Base-by-base conservation (phyloP, 2,113 vertebrate genomes). In the Lipophrys pholis region DNA sequence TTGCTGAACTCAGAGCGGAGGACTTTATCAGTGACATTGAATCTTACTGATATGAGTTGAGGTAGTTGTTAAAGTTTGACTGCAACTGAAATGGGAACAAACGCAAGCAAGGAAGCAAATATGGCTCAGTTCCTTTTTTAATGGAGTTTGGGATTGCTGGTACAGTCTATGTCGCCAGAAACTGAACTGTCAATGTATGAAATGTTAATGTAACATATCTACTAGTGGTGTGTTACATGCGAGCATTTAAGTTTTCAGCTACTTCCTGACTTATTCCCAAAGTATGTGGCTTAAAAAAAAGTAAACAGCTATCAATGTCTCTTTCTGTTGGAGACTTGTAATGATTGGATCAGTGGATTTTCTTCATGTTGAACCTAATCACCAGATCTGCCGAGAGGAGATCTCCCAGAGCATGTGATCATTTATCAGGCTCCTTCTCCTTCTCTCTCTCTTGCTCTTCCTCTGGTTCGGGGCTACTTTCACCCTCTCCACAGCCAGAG, bases 321-420 rank as follows among this genome's bases (percentile, higher is more conserved):
- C 30, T 38, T 52, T 35, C 9, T 49, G 6, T 69, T 6, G 42
- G 66, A 78, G 68, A 49, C 58, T 50, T 52, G 74, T 9, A 38
- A 39, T 5, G 46, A 56, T 49, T 54, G 73, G 67, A 88, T 82
- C 62, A 21, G 73, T 74, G 75, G 72, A 81, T 82, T 82, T 78
- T 79, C 68, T 89, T 78, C 59, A 68, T 66, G 69, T 82, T 78
- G 56, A 81, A 90, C 71, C 76, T 71, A 84, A 92, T 89, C 91
- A 91, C 87, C 78, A 69, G 87, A 88, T 92, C 88, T 87, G 84
- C 90, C 67, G 59, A 88, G 79, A 90, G 88, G 88, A 90, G 83
- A 73, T 86, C 84, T 89, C 80, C 73, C 42, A 2, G 65, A 89
- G 82, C 90, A 92, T 90, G 90, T 92, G 89, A 92, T 90, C 78